Conservation (phyloP, 2,113 vertebrate genomes). For the Cathartes aura region DNA sequence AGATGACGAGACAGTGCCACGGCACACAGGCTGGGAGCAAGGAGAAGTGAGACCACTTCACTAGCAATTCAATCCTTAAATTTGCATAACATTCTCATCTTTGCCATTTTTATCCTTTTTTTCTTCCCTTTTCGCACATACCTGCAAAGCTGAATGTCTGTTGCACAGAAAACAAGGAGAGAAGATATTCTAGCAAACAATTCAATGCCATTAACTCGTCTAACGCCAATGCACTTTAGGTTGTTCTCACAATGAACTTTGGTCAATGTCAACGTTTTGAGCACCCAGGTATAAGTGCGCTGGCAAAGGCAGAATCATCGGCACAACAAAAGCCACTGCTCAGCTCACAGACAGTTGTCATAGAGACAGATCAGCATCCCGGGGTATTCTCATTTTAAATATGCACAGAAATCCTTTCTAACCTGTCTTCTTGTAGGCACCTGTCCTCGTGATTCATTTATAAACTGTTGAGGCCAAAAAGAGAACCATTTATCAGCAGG, state of each 20-base stretch:
- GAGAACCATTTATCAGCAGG: slow-evolving; percentile 46
- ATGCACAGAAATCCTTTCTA: slow-evolving; percentile 39
- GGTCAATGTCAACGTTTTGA: not conserved
- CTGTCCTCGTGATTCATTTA: slow-evolving; percentile 46
- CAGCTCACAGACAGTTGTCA: slow-evolving; percentile 50
- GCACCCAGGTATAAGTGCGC: not conserved
- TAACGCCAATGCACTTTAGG: not conserved
- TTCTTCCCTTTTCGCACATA: not conserved
- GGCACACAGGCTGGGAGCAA: not conserved
- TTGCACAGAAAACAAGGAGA: not conserved
- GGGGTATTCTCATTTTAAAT: slow-evolving; percentile 36
- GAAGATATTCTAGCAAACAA: not conserved
- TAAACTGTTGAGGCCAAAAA: slow-evolving; percentile 30
- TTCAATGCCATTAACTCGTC: not conserved
- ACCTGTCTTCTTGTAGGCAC: slow-evolving; percentile 43
- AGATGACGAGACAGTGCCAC: fast-evolving
- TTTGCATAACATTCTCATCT: not conserved
- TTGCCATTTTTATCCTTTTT: not conserved
- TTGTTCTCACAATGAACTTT: not conserved
- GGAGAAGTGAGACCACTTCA: not conserved
- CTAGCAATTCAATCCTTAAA: not conserved
- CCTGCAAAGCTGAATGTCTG: not conserved
- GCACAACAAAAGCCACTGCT: not conserved
- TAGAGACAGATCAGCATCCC: slow-evolving; percentile 42
- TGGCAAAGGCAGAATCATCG: not conserved